A percentile compares a stretch with the other conserved stretches of the same genome.
Conservation (phyloP, 2,113 vertebrate species). For the Isichthys henryi region DNA sequence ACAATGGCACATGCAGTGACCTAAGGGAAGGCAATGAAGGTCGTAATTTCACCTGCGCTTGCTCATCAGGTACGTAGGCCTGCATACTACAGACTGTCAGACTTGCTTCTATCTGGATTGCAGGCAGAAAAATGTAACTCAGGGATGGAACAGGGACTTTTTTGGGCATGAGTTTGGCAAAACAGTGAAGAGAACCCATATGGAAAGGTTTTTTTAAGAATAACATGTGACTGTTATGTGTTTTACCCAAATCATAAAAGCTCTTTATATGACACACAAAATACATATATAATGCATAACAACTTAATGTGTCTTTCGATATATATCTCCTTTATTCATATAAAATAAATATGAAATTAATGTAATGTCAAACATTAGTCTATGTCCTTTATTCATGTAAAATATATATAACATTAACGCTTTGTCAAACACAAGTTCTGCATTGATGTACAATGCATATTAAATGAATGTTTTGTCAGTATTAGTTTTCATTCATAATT, state of each 20-base stretch:
- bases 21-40: slow-evolving; percentile 68
- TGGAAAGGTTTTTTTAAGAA: background rate
- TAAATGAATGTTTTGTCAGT: background rate
- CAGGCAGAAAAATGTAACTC: background rate
- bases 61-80: slow-evolving; percentile 67
- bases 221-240: background rate
- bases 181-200: background rate
- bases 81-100: background rate
- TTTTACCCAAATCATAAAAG: background rate
- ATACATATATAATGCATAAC: background rate
- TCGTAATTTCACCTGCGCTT: slow-evolving; percentile 79
- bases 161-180: background rate
- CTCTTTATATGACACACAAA: background rate
- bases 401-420: background rate
- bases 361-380: background rate
- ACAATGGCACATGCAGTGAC: slow-evolving; percentile 77
- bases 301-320: background rate
- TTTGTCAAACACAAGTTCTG: background rate
- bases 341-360: background rate
- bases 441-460: background rate
- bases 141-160: background rate
- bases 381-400: background rate
- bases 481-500: background rate
- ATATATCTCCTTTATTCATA: background rate
- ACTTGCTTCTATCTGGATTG: background rate